Conservation (phyloP, 1,140 invertebrate species). For the Fopius arisanus region DNA sequence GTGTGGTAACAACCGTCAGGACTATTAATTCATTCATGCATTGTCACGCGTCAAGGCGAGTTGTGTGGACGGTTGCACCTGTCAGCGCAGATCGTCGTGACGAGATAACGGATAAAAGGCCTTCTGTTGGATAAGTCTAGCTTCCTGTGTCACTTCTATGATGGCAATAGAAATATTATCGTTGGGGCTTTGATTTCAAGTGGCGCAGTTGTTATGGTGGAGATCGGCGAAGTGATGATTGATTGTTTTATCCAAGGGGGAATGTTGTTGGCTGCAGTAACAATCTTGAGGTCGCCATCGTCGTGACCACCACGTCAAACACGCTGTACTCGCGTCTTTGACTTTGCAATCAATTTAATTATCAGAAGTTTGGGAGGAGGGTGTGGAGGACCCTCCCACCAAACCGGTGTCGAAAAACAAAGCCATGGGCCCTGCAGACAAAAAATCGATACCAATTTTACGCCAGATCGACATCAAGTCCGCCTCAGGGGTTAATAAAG, state of each 20-base stretch:
- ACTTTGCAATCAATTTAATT: slow-evolving; percentile 60
- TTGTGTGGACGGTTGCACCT: slow-evolving; percentile 47
- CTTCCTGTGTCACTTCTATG: slow-evolving; percentile 3
- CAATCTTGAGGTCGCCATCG: slow-evolving; percentile 59
- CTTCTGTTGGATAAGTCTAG: slow-evolving; percentile 27
- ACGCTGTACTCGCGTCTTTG: slow-evolving; percentile 55
- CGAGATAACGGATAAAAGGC: slow-evolving; percentile 51
- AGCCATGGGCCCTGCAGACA: too few relatives aligned
- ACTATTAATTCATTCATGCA: slow-evolving; percentile 63
- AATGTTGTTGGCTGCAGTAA: slow-evolving; percentile 54
- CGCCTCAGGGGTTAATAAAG: too few relatives aligned
- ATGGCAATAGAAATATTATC: not conserved
- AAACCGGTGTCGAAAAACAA: too few relatives aligned
- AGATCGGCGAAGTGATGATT: not conserved
- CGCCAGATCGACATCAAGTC: too few relatives aligned
- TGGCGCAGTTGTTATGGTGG: not conserved
- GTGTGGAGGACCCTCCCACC: slow-evolving; percentile 37
- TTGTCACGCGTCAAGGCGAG: slow-evolving; percentile 58
- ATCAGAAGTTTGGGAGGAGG: slow-evolving; percentile 27
- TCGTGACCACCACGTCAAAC: slow-evolving; percentile 56
- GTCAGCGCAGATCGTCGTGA: slow-evolving; percentile 58
- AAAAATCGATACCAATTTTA: too few relatives aligned
- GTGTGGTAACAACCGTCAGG: slow-evolving; percentile 18
- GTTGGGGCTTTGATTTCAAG: not conserved
- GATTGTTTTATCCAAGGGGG: slow-evolving; percentile 43